Base-by-base conservation (phyloP, 2,113 vertebrate genomes). In the Pelusios castaneus region DNA sequence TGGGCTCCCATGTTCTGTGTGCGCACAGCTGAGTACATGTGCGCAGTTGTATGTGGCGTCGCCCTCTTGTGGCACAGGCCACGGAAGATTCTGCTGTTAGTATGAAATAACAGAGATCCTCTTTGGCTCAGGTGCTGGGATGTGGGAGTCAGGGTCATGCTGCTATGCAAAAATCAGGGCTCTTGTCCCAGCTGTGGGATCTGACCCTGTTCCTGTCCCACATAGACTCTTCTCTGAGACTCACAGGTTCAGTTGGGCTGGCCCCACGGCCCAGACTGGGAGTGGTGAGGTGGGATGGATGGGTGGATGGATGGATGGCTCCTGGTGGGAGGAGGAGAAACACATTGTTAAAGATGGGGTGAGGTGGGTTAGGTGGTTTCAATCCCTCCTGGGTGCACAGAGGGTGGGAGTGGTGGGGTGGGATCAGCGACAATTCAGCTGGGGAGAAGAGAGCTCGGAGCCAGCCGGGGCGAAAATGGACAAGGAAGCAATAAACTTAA, bases 211-310 rank as follows among this genome's bases (percentile, higher is more conserved):
- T 70, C n/a, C 63, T 38, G n/a, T 38, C 63, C 63, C 63, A 10
- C 63, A 70, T 5, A 38, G 19, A 38, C n/a, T 38, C 63, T 8
- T 5, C n/a, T 70, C 63, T 87, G 89, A 95, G 86, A 82, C 93
- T 94, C 91, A 94, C 92, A 90, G 95, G 95, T 95, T 91, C 60
- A 90, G 90, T 95, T 93, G 90, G 91, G 95, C 84, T 93, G 88
- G 63, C 84, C 84, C 85, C 89, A 87, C 81, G 86, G 83, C 88
- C 84, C 49, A 78, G 51, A 92, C 88, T 75, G 81, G 90, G 38
- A 78, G 83, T 77, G 78, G 81, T 75, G 84, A 84, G 81, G 79
- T 76, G 60, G 73, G 79, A 84, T 84, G 90, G 70, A 87, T 85
- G 78, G 70, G 82, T 85, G 78, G 84, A 82, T 92, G 85, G 90